Conservation (phyloP, 1,140 invertebrate species). For the Cydia pomonella region DNA sequence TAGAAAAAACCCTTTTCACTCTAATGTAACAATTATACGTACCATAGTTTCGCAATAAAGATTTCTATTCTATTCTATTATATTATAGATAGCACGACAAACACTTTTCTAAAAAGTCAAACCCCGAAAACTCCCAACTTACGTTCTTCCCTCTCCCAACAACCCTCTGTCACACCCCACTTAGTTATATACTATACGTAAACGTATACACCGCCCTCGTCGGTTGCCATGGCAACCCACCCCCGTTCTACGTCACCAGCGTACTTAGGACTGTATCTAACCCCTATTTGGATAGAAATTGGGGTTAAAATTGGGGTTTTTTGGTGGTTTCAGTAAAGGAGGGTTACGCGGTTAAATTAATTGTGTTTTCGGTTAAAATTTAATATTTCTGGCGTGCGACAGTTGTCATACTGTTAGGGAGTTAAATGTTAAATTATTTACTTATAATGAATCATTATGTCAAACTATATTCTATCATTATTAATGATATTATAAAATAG, state of each 20-base stretch:
- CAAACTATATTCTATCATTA: no score
- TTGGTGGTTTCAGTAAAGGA: not conserved
- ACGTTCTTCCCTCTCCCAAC: not conserved
- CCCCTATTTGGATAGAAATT: not conserved
- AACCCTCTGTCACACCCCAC: not conserved
- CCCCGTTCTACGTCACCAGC: not conserved
- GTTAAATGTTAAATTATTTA: not conserved
- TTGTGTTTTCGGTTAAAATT: constrained; percentile 7
- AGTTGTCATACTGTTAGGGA: not conserved
- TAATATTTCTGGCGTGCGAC: not conserved
- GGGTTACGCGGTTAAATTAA: constrained; percentile 12
- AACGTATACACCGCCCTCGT: not conserved
- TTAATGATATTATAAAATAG: no score
- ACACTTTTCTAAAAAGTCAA: not conserved
- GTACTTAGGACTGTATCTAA: not conserved
- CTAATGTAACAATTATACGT: no score
- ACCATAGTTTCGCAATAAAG: no score
- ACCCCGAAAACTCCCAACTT: not conserved
- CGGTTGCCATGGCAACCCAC: constrained; percentile 9
- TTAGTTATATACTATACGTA: not conserved
- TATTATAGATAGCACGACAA: no score
- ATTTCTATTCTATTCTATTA: no score
- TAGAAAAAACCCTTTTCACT: no score
- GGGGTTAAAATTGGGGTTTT: not conserved
- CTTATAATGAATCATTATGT: no score